phyloP scores from a whole-genome alignment of 30 jellyfish, hydroid and myxozoan species.

The Sanderia malayensis region DNA sequence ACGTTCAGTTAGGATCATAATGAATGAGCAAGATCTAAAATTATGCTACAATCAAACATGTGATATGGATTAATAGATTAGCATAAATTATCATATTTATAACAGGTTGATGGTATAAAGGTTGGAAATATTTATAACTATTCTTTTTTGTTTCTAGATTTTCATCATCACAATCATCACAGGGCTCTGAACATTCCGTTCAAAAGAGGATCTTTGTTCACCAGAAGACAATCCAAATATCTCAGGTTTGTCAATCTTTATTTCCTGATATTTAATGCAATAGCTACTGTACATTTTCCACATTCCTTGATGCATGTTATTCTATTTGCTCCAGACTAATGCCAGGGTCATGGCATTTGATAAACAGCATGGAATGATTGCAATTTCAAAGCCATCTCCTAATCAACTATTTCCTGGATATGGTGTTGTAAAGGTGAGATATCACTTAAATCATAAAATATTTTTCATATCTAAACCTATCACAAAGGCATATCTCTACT shows the following conservation, averaged over 20 bases:
- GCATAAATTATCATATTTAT: no score
- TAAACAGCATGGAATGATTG: conserved; percentile 65
- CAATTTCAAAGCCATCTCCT: conserved; percentile 95
- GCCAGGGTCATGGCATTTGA: conserved; percentile 97
- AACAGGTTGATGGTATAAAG: no score
- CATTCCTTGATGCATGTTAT: no score
- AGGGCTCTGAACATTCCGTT: conserved; percentile 1
- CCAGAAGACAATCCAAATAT: conserved; percentile 54
- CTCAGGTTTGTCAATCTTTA: conserved; percentile 35
- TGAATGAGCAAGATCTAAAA: no score
- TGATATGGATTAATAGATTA: no score
- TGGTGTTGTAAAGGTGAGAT: conserved; percentile 87
- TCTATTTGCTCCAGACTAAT: conserved; percentile 57
- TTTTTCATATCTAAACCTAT: no score
- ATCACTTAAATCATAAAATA: no score
- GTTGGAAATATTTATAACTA: not conserved
- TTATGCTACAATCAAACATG: no score
- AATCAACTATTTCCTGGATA: conserved; percentile 91
- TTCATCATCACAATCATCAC: not conserved
- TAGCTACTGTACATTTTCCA: no score
- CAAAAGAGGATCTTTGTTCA: conserved; percentile 12
- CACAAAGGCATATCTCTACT: not conserved
- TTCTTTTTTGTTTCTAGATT: not conserved
- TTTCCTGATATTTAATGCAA: not conserved
- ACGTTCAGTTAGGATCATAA: no score